Conservation (phyloP, 2,113 vertebrate species). For the Papio anubis region DNA sequence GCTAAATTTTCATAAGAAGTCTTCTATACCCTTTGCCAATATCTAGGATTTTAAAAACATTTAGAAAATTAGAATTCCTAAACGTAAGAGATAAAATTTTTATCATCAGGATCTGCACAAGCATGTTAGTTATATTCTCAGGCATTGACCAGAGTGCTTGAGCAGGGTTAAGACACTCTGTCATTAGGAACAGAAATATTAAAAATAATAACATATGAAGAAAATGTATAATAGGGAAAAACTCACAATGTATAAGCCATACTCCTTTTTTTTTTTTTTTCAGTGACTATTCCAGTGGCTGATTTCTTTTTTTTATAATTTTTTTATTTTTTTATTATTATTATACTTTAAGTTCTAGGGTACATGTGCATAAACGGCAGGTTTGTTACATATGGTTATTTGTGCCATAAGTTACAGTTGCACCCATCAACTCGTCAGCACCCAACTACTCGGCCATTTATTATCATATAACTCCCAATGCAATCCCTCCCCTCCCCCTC, state of each 20-base stretch:
- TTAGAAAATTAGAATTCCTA: not conserved
- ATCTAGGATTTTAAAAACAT: not conserved
- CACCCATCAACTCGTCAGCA: no score
- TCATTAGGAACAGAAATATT: not conserved
- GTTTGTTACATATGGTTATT: no score
- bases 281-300: no score
- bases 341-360: no score
- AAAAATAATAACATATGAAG: not conserved
- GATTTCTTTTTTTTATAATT: no score
- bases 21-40: not conserved
- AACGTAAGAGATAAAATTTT: not conserved
- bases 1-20: not conserved
- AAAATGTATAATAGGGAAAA: not conserved
- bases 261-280: not conserved
- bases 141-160: not conserved
- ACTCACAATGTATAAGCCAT: not conserved
- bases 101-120: not conserved
- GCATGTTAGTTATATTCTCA: not conserved
- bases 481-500: no score
- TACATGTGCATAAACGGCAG: no score
- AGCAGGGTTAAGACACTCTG: not conserved
- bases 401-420: no score
- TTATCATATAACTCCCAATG: no score
- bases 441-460: no score
- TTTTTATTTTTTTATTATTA: no score